Conservation (phyloP, 2,797 vertebrate species). For the Bradypodion ventrale region DNA sequence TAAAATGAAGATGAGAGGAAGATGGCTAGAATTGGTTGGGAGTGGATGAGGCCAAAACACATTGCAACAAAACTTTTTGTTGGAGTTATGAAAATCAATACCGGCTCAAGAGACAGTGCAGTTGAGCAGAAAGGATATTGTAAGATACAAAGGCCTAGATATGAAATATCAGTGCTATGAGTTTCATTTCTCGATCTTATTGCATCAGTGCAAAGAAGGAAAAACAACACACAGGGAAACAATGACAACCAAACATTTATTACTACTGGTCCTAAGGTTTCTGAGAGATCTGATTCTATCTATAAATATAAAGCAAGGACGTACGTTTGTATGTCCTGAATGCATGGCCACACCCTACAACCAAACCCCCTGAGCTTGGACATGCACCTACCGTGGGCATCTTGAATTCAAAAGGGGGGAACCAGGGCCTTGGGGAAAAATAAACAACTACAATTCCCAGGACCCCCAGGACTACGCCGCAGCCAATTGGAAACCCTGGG, state of each 20-base stretch:
- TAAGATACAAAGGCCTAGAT: conserved; percentile 74
- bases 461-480: too few species aligned
- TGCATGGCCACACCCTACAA: too few species aligned
- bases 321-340: too few species aligned
- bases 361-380: too few species aligned
- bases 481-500: too few species aligned
- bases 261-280: conserved; percentile 49
- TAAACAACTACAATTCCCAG: too few species aligned
- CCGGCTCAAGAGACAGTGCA: conserved; percentile 66
- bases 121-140: conserved; percentile 78
- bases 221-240: conserved; percentile 47
- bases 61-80: conserved; percentile 63
- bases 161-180: conserved; percentile 71
- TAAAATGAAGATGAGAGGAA: conserved; percentile 42
- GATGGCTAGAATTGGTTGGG: conserved; percentile 46
- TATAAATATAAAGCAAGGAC: too few species aligned
- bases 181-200: conserved; percentile 68
- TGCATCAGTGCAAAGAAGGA: conserved; percentile 62
- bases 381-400: too few species aligned
- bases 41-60: conserved; percentile 38
- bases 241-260: conserved; percentile 29
- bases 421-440: too few species aligned
- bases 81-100: conserved; percentile 73
- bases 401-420: too few species aligned
- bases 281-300: conserved; percentile 56